Evolutionary conservation across 1,140 invertebrate species (phyloP), one percentile per base, ranked within the genome.

Genomic region (Drosophila burlai): DNA sequence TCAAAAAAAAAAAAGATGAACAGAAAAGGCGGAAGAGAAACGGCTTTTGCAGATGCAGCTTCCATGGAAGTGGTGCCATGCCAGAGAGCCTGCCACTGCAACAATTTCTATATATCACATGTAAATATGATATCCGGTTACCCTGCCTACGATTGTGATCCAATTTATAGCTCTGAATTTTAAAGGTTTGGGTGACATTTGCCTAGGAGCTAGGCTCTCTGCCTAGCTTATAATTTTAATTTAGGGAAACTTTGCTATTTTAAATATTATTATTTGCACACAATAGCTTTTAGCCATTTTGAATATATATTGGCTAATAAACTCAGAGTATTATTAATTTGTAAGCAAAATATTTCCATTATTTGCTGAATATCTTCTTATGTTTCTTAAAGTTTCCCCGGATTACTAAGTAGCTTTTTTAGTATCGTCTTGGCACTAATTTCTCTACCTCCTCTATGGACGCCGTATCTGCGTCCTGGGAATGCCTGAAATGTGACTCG

Each of bases 101-200:
- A 63, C 64, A 77, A 73, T 80, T 83, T 89, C 64, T 83, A 81
- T 81, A 87, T 89, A 84, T 84, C 84, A 81, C 69, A 89, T 81
- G 81, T 81, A 89, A 90, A 89, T 90, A 84, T 75, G 77, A 78
- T 49, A 40, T 64, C 61, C 65, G 57, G 21, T 40, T 49, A 4
- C 7, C 43, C n/a, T 24, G 13, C 15, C 13, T 15, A 69, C 62
- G 29, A 15, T 6, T 21, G 18, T 34, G 38, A 13, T 10, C 4
- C 40, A 29, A 64, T 31, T 46, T 40, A 46, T 66, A 54, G 49
- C 24, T 31, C 26, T 63, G 11, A 36, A 54, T 26, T n/a, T 52
- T 13, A n/a, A 38, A 38, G 9, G 34, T n/a, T 55, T 24, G 3
- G 7, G 2, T 55, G 16, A 21, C n/a, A 34, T 54, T 55, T 36